Evolutionary conservation across 1,140 invertebrate species (phyloP), one percentile per base, ranked within the genome.

Genomic region (Elysia chlorotica): DNA sequence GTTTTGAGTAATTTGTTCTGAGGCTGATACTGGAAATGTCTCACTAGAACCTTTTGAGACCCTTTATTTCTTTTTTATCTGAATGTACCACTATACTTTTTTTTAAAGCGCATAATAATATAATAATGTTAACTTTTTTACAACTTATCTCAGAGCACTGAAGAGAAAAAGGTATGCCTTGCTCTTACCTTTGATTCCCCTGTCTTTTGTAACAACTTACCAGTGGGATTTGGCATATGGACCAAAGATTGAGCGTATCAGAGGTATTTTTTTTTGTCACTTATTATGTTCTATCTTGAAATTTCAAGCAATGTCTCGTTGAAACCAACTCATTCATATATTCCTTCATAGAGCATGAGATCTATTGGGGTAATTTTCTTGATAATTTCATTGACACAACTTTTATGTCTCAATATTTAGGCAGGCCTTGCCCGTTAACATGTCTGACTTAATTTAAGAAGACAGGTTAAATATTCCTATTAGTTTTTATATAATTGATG

Each of bases 141-240:
- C 2, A 35, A 25, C 37, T 35, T 36, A 35, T 38, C 54, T n/a
- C 56, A 69, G 67, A 25, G 67, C 67, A 30, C n/a, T 69, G 2
- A 53, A 56, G 6, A 36, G 17, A n/a, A 59, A 38, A 3, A 69
- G 28, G 25, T 69, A 36, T 21, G 35, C 33, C 31, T 30, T 69
- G n/a, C 37, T 71, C n/a, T 6, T 53, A 2, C 70, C 70, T 5
- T 19, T 63, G 19, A n/a, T 90, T 37, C 92, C 93, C 5, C 86
- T 94, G 30, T 91, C 91, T 1, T 94, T 93, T 86, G 83, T 92
- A 14, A 85, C 92, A 70, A 90, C 90, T 0, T 94, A 94, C 85
- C 91, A 93, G 82, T 90, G 90, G 80, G 93, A 94, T 86, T 87
- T 93, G 81, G 92, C 91, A 17, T 93, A 94, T 87, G 92, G 93